A percentile compares a stretch with the other conserved stretches of the same genome.
These are phyloP conservation scores for Eudemis profundana DNA, from an alignment of 2,888 invertebrate species.

Conservation along the genomic window DNA sequence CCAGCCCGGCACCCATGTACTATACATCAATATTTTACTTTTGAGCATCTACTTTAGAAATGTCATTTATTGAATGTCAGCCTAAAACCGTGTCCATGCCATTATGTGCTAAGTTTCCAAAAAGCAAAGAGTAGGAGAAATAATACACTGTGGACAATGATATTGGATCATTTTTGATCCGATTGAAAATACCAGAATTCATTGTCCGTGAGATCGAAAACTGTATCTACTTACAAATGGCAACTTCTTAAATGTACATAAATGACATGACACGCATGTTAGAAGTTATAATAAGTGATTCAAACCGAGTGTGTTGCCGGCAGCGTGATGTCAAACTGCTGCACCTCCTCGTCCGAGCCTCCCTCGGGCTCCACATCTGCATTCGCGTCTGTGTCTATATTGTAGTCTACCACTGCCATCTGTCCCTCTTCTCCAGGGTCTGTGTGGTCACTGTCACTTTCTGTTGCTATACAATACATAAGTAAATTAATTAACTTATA, in stretches of 20 bases:
- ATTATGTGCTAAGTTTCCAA: no score
- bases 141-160: no score
- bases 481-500: neutral
- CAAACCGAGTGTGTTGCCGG: conserved; percentile 75
- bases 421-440: conserved; percentile 5
- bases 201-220: no score
- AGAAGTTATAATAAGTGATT: conserved; percentile 30
- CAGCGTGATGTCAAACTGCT: conserved; percentile 71
- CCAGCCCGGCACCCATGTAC: conserved; percentile 73
- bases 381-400: conserved; percentile 8
- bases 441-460: conserved; percentile 28
- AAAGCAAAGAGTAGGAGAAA: no score
- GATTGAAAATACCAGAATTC: no score
- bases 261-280: no score
- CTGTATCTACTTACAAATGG: no score
- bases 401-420: conserved; percentile 27
- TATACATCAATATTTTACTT: conserved; percentile 50
- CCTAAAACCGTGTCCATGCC: no score
- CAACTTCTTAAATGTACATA: no score
- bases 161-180: no score
- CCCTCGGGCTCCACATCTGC: conserved; percentile 43
- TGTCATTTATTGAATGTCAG: no score
- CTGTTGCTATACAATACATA: conserved; percentile 6
- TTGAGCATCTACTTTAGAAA: no score
- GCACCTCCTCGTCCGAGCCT: conserved; percentile 59